Conservation (phyloP, 2,113 vertebrate species). For the Maccullochella peelii region DNA sequence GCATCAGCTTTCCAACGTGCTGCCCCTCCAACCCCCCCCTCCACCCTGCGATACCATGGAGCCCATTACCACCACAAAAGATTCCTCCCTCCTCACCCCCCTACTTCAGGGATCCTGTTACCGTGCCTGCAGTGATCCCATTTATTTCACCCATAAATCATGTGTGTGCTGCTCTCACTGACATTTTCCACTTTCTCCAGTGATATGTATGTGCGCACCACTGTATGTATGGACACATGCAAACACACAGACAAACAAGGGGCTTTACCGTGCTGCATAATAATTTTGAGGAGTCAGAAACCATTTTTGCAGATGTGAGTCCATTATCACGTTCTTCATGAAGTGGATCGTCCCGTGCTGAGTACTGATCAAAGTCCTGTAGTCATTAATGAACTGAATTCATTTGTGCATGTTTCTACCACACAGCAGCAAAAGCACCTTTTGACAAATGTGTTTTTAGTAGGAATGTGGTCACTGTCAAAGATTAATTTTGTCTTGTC, state of each 20-base stretch:
- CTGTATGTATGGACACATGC: constrained; percentile 8
- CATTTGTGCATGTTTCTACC: neutral
- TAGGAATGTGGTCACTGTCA: no score
- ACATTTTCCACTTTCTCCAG: constrained; percentile 52
- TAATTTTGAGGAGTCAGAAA: neutral
- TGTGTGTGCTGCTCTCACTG: constrained; percentile 32
- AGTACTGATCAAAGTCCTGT: neutral
- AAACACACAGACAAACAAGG: neutral
- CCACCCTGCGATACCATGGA: constrained; percentile 16
- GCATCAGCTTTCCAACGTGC: constrained; percentile 69
- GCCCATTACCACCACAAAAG: constrained; percentile 45
- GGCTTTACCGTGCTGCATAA: neutral
- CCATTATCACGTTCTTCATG: neutral
- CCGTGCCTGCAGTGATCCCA: constrained; percentile 60
- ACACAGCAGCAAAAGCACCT: neutral
- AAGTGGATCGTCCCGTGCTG: neutral
- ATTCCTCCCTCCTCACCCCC: constrained; percentile 12
- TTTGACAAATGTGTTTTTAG: neutral
- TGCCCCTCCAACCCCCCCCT: neutral
- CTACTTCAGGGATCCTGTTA: constrained; percentile 53
- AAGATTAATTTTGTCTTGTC: neutral
- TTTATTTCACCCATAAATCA: constrained; percentile 72
- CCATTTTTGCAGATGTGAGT: neutral
- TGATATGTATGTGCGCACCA: neutral
- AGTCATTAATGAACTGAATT: neutral